Conservation (phyloP, 2,797 vertebrate genomes). For the Enteromius trimaculatus region DNA sequence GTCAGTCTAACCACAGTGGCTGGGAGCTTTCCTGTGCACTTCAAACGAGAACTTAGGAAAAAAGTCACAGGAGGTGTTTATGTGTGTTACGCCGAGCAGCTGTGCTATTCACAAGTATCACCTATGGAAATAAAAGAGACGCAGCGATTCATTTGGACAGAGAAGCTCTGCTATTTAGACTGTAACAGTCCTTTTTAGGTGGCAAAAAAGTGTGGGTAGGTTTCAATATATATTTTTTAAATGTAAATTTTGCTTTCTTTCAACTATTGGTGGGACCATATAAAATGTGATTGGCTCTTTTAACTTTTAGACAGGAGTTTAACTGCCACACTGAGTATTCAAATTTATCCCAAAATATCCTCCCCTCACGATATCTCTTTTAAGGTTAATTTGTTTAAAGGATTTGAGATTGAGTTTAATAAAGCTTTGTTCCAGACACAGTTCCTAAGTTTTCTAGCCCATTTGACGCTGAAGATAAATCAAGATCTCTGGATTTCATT, state of each 20-base stretch:
- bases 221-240: neutral
- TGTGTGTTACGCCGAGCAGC: constrained; percentile 49
- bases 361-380: constrained; percentile 24
- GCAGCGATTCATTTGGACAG: constrained; percentile 17
- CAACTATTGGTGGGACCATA: neutral
- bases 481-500: constrained; percentile 52
- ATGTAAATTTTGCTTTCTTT: neutral
- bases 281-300: neutral
- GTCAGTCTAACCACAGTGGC: constrained; percentile 45
- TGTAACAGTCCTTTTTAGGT: neutral
- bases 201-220: neutral
- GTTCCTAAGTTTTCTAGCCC: constrained; percentile 31
- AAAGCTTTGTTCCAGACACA: constrained; percentile 66
- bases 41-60: constrained; percentile 49
- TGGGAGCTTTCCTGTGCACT: constrained; percentile 53
- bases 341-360: neutral
- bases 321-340: neutral
- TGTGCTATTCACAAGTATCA: constrained; percentile 51
- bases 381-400: constrained; percentile 72
- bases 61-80: constrained; percentile 53
- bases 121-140: constrained; percentile 46
- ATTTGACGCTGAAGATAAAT: constrained; percentile 47
- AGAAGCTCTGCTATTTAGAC: constrained; percentile 30
- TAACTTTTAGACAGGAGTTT: neutral
- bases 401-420: constrained; percentile 75